These are phyloP conservation scores for Dreissena polymorpha DNA, from an alignment of 1,140 invertebrate genomes.

Conservation along the genomic window DNA sequence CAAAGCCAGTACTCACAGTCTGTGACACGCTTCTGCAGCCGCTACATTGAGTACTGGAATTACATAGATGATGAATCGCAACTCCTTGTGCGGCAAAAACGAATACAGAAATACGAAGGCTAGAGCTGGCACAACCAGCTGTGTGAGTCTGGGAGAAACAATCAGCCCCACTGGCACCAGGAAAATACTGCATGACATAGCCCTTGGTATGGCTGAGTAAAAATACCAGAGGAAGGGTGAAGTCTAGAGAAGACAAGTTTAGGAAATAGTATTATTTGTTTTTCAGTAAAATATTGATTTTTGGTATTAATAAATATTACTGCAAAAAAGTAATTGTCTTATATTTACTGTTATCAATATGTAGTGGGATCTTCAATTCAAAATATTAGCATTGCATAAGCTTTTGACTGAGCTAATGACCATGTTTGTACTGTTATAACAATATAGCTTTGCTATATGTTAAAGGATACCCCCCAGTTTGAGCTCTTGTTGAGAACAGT, in stretches of 20 bases:
- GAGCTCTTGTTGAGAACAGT: conserved; percentile 96
- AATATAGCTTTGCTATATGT: no score
- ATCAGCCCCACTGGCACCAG: conserved; percentile 91
- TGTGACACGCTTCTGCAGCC: conserved; percentile 90
- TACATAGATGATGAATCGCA: conserved; percentile 98
- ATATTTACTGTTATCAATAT: no score
- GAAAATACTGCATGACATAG: conserved; percentile 89
- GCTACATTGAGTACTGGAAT: conserved; percentile 97
- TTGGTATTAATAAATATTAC: no score
- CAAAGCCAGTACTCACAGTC: conserved; percentile 86
- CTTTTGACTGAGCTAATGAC: no score
- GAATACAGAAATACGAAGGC: conserved; percentile 95
- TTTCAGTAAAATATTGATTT: no score
- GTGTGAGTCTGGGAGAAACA: conserved; percentile 86
- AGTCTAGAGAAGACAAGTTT: conserved; percentile 83
- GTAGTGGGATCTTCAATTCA: no score
- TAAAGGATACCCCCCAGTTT: conserved; percentile 97
- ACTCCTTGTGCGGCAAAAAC: conserved; percentile 98
- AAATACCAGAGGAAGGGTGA: conserved; percentile 99
- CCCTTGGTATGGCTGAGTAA: conserved; percentile 96
- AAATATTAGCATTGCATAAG: no score
- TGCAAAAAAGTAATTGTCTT: no score
- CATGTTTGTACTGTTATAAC: no score
- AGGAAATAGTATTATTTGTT: conserved; percentile 39
- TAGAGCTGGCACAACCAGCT: conserved; percentile 87